Conservation (phyloP, 2,888 invertebrate genomes). For the Xestoiulus laeticollis region DNA sequence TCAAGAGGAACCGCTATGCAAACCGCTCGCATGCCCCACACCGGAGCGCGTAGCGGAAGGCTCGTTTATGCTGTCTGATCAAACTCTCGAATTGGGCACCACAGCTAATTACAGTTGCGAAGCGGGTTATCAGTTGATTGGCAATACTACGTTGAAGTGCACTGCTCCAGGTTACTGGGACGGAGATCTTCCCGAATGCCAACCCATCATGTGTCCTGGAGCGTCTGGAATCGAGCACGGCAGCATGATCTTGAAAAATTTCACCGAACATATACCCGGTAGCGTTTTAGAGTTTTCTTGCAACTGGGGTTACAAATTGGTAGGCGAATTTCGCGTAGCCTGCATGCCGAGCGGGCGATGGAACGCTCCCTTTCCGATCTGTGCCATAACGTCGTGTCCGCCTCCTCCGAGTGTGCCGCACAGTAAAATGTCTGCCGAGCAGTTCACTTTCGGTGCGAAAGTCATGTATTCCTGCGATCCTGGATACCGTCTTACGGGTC, state of each 20-base stretch:
- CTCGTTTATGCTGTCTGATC: background rate
- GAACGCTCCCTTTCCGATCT: constrained; percentile 56
- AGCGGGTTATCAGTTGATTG: constrained; percentile 56
- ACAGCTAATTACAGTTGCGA: constrained; percentile 51
- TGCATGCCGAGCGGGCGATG: constrained; percentile 59
- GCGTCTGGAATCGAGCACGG: constrained; percentile 57
- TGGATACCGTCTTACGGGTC: constrained; percentile 59
- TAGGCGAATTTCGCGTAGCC: constrained; percentile 59
- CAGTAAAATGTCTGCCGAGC: constrained; percentile 21
- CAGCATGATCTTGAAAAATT: constrained; percentile 40
- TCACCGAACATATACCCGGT: constrained; percentile 25
- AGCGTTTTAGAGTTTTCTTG: constrained; percentile 58
- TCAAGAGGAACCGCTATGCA: constrained; percentile 27
- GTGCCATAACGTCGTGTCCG: constrained; percentile 58
- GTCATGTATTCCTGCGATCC: constrained; percentile 59
- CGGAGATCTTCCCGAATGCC: constrained; percentile 58
- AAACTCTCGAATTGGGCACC: constrained; percentile 56
- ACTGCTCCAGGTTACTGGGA: constrained; percentile 59
- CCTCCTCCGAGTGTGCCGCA: constrained; percentile 4
- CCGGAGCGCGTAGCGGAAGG: background rate
- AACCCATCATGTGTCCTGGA: constrained; percentile 57
- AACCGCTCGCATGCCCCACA: background rate
- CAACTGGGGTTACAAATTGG: constrained; percentile 61
- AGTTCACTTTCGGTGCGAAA: constrained; percentile 55
- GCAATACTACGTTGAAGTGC: constrained; percentile 49